These are phyloP conservation scores for Meta bourneti DNA, from an alignment of 2,888 invertebrate species.

Conservation along the genomic window DNA sequence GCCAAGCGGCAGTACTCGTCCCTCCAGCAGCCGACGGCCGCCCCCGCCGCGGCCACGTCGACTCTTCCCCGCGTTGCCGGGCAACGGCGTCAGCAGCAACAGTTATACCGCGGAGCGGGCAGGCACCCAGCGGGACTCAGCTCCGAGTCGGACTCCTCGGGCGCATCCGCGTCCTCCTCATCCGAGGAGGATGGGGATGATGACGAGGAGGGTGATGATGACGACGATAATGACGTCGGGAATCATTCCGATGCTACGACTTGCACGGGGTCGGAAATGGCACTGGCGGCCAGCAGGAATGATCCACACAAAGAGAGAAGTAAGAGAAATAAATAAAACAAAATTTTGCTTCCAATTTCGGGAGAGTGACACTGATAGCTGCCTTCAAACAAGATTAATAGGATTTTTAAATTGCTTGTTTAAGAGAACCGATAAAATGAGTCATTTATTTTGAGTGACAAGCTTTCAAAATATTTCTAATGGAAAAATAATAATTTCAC, in stretches of 20 bases:
- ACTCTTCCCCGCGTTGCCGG: constrained; percentile 70
- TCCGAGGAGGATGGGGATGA: constrained; percentile 63
- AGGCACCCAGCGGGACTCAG: constrained; percentile 68
- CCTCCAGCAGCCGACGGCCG: constrained; percentile 19
- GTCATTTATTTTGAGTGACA: not conserved
- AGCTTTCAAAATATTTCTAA: too few relatives aligned
- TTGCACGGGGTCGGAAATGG: constrained; percentile 72
- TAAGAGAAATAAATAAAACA: constrained; percentile 9
- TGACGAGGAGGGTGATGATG: constrained; percentile 54
- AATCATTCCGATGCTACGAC: constrained; percentile 68
- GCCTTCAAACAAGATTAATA: not conserved
- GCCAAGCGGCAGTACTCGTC: constrained; percentile 61
- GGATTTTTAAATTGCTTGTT: not conserved
- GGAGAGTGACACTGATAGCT: not conserved
- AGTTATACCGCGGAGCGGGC: constrained; percentile 11
- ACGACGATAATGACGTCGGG: constrained; percentile 46
- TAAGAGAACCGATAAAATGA: not conserved
- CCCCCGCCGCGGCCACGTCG: constrained; percentile 39
- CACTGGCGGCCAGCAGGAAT: constrained; percentile 35
- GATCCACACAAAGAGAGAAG: constrained; percentile 63
- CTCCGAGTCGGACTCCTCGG: constrained; percentile 39
- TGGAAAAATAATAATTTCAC: too few relatives aligned
- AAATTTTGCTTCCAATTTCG: not conserved
- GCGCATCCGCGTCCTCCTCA: constrained; percentile 9
- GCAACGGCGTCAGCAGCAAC: constrained; percentile 66